phyloP scores from a whole-genome alignment of 2,797 vertebrate genomes.

The Sarcoramphus papa region DNA sequence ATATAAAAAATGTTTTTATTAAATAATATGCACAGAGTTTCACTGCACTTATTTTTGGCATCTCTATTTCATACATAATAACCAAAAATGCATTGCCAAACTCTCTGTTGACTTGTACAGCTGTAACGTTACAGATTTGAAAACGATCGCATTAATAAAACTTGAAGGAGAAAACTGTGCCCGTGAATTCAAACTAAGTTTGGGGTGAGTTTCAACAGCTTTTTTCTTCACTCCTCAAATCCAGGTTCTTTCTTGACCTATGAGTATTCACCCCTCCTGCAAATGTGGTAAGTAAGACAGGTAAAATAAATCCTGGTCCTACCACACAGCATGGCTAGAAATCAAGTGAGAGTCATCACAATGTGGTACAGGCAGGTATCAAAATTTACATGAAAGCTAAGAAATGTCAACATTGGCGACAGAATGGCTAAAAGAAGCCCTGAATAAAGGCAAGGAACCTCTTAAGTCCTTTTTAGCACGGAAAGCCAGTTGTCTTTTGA shows the following conservation, averaged over 20 bases:
- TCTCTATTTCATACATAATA: not conserved
- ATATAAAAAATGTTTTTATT: not conserved
- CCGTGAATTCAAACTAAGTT: not conserved
- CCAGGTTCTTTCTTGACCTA: not conserved
- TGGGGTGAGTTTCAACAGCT: not conserved
- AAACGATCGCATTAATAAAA: not conserved
- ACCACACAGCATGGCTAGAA: not conserved
- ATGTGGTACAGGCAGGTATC: fast-evolving
- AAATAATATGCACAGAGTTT: not conserved
- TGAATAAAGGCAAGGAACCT: not conserved
- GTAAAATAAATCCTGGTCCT: not conserved
- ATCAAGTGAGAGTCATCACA: not conserved
- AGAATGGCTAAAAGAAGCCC: not conserved
- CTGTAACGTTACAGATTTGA: not conserved
- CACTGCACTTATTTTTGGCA: not conserved
- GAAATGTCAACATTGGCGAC: not conserved
- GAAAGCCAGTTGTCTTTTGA: not conserved
- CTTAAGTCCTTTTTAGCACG: not conserved
- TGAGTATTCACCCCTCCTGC: not conserved
- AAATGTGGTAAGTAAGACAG: not conserved
- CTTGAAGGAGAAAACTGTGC: not conserved
- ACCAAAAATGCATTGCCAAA: not conserved
- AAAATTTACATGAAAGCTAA: not conserved
- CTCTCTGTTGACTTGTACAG: not conserved
- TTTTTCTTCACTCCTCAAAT: not conserved